Percentiles rank a stretch among this genome's conserved stretches.
Conservation (phyloP, 2,888 invertebrate species). For the Phyto melanocephala region DNA sequence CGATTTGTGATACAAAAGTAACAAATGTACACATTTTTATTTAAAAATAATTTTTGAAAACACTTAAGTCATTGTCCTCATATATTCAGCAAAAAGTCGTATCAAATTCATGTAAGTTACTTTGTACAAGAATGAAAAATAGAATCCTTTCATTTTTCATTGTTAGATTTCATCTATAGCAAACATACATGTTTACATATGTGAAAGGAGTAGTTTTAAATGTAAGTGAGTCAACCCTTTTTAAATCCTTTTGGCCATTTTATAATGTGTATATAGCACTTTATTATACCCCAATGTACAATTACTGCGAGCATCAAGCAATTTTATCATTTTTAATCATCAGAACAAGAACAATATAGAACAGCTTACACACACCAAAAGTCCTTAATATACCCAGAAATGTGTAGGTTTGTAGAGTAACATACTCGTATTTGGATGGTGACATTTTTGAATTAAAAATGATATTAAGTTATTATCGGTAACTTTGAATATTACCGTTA, state of each 20-base stretch:
- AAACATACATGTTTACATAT: background rate
- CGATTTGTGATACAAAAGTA: too few species aligned
- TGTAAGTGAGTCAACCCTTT: slow-evolving; percentile 58
- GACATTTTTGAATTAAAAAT: slow-evolving; percentile 74
- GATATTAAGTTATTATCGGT: slow-evolving; percentile 77
- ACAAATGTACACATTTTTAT: too few species aligned
- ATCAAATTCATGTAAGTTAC: background rate
- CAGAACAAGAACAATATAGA: slow-evolving; percentile 62
- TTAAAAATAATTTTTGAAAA: background rate
- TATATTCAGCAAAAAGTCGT: background rate
- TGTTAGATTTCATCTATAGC: slow-evolving; percentile 6
- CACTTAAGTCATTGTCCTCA: background rate
- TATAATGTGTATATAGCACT: slow-evolving; percentile 79
- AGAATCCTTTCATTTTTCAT: slow-evolving; percentile 21
- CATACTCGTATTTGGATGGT: slow-evolving; percentile 54
- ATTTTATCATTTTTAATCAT: slow-evolving; percentile 78
- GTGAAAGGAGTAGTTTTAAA: too few species aligned
- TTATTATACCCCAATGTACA: slow-evolving; percentile 76
- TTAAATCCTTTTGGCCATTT: slow-evolving; percentile 76
- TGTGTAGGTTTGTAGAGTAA: slow-evolving; percentile 18
- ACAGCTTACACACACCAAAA: background rate
- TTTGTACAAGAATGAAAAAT: background rate
- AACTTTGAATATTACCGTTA: slow-evolving; percentile 60
- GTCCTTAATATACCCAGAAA: background rate
- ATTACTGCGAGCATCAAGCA: slow-evolving; percentile 74